Conservation (phyloP, 92 coral and sea anemone genomes). For the Metridium senile region DNA sequence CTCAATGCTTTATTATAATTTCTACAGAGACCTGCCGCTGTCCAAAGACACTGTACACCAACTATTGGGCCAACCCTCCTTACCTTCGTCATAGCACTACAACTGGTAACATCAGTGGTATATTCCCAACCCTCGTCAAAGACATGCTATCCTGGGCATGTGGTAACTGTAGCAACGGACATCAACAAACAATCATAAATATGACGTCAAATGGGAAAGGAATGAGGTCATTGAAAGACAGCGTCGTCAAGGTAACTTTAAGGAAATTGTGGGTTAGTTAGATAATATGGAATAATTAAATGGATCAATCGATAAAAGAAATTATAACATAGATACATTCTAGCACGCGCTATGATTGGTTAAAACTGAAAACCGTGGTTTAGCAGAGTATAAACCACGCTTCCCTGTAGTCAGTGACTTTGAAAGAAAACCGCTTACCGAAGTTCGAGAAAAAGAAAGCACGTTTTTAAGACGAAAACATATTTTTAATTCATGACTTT, state of each 20-base stretch:
- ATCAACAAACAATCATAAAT: conserved; percentile 47
- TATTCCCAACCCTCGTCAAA: conserved; percentile 43
- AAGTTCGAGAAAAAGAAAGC: too few relatives aligned
- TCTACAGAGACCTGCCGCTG: conserved; percentile 81
- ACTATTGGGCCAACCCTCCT: conserved; percentile 69
- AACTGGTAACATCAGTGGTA: conserved; percentile 35
- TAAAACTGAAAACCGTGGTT: too few relatives aligned
- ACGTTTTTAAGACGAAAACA: too few relatives aligned
- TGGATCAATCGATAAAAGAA: too few relatives aligned
- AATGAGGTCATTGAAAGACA: conserved; percentile 28
- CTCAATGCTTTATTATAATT: not conserved
- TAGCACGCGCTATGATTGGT: too few relatives aligned
- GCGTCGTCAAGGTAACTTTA: conserved; percentile 13
- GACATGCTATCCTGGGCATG: conserved; percentile 62
- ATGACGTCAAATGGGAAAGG: conserved; percentile 46
- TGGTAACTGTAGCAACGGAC: conserved; percentile 68
- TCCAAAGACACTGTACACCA: conserved; percentile 61
- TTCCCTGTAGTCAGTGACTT: too few relatives aligned
- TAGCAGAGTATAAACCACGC: too few relatives aligned
- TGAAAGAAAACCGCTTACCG: too few relatives aligned
- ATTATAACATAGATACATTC: too few relatives aligned
- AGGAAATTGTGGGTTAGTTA: too few relatives aligned
- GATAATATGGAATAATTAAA: too few relatives aligned
- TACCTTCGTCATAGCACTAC: conserved; percentile 25
- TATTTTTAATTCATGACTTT: too few relatives aligned